Evolutionary conservation across 2,113 vertebrate genomes (phyloP).

Genomic region (Oncorhynchus clarkii): DNA sequence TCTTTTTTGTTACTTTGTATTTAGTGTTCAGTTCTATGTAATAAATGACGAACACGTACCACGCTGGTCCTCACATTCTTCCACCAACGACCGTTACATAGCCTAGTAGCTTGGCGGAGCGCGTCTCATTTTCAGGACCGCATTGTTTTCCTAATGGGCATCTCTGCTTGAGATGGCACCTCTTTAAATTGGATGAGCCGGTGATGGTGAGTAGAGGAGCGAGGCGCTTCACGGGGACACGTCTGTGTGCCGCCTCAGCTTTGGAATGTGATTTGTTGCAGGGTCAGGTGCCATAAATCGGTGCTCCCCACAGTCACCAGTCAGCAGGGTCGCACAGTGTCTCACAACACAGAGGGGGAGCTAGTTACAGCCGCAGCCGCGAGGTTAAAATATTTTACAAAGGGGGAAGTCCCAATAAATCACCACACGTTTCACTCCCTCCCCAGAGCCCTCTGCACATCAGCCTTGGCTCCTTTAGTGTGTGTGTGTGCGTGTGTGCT

Average conservation of each 20-base stretch:
- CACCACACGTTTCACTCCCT: too few relatives aligned
- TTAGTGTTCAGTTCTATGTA: too few relatives aligned
- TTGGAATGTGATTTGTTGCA: conserved; percentile 34
- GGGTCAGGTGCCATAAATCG: conserved; percentile 30
- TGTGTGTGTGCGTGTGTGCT: not conserved
- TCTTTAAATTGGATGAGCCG: conserved; percentile 12
- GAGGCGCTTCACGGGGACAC: not conserved
- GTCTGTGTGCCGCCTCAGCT: conserved; percentile 12
- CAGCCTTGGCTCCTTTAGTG: too few relatives aligned
- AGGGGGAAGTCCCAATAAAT: too few relatives aligned
- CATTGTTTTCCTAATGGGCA: conserved; percentile 25
- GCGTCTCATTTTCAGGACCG: not conserved
- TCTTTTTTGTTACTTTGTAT: too few relatives aligned
- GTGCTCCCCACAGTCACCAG: conserved; percentile 2
- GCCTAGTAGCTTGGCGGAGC: conserved; percentile 1
- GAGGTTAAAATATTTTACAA: too few relatives aligned
- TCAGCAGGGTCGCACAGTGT: not conserved
- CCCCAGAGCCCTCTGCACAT: too few relatives aligned
- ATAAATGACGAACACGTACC: too few relatives aligned
- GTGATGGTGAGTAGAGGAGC: not conserved
- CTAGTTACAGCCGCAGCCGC: too few relatives aligned
- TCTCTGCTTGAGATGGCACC: conserved; percentile 15
- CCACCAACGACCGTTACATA: too few relatives aligned
- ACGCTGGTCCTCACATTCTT: too few relatives aligned
- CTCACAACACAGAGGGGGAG: too few relatives aligned